A percentile compares a stretch with the other conserved stretches of the same genome.
phyloP scores from a whole-genome alignment of 2,797 vertebrate species.

The Acipenser oxyrinchus region DNA sequence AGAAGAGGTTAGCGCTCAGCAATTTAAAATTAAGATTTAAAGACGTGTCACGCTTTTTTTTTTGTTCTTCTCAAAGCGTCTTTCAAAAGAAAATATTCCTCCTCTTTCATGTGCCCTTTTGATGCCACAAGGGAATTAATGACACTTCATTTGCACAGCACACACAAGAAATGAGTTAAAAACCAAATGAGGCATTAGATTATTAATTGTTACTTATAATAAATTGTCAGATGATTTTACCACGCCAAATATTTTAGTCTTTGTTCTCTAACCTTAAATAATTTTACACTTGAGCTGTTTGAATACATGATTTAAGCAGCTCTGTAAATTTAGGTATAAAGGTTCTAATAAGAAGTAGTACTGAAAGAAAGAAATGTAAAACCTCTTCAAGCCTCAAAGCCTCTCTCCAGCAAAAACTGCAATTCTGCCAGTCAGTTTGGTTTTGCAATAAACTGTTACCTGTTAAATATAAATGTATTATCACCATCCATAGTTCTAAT shows the following conservation, averaged over 20 bases:
- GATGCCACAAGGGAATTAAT: constrained; percentile 1
- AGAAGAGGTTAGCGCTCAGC: constrained; percentile 43
- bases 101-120: constrained; percentile 11
- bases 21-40: constrained; percentile 49
- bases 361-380: no score
- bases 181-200: neutral
- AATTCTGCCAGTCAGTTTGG: no score
- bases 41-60: constrained; percentile 34
- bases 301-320: no score
- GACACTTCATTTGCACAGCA: constrained; percentile 1
- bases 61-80: constrained; percentile 31
- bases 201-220: constrained; percentile 5
- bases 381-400: no score
- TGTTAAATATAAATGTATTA: no score
- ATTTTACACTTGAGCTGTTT: neutral
- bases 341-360: neutral
- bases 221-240: constrained; percentile 7
- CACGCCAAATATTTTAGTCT: constrained; percentile 16
- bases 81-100: constrained; percentile 28
- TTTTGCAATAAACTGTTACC: no score
- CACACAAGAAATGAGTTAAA: neutral
- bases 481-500: no score
- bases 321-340: no score
- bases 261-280: constrained; percentile 1
- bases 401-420: no score